Conservation (phyloP, 2,113 vertebrate genomes). For the Lophotis ruficrista region DNA sequence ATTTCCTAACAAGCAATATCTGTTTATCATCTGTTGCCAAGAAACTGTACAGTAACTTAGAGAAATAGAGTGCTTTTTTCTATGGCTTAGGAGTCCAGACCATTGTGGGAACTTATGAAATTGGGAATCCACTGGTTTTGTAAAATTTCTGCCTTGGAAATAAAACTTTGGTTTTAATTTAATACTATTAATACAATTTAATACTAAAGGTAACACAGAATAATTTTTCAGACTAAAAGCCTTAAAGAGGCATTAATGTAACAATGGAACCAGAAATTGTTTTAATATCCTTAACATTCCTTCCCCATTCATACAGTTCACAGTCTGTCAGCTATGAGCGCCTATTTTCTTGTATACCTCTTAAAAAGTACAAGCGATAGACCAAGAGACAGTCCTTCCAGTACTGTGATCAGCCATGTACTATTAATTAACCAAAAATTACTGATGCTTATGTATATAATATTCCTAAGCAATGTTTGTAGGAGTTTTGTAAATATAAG, state of each 20-base stretch:
- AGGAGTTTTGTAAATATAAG: slow-evolving; percentile 63
- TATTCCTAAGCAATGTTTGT: slow-evolving; percentile 62
- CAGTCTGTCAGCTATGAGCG: background rate
- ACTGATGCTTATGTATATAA: slow-evolving; percentile 68
- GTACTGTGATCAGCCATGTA: slow-evolving; percentile 56
- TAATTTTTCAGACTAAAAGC: background rate
- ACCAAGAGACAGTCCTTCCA: slow-evolving; percentile 47
- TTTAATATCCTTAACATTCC: background rate
- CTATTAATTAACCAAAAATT: slow-evolving; percentile 73
- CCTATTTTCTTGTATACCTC: slow-evolving; percentile 11
- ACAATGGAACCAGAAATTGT: background rate
- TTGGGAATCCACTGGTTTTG: background rate
- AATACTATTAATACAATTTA: background rate
- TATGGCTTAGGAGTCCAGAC: background rate
- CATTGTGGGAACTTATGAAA: background rate
- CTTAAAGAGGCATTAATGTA: background rate
- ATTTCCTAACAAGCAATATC: background rate
- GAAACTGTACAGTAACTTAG: slow-evolving; percentile 26
- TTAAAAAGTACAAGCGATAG: background rate
- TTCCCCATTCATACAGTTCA: background rate
- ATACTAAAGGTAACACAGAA: background rate
- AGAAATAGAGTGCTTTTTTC: background rate
- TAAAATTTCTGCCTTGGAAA: background rate
- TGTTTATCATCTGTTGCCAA: slow-evolving; percentile 52
- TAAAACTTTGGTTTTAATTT: background rate